Conservation (phyloP, 2,797 vertebrate genomes). For the Alexandromys oeconomus region DNA sequence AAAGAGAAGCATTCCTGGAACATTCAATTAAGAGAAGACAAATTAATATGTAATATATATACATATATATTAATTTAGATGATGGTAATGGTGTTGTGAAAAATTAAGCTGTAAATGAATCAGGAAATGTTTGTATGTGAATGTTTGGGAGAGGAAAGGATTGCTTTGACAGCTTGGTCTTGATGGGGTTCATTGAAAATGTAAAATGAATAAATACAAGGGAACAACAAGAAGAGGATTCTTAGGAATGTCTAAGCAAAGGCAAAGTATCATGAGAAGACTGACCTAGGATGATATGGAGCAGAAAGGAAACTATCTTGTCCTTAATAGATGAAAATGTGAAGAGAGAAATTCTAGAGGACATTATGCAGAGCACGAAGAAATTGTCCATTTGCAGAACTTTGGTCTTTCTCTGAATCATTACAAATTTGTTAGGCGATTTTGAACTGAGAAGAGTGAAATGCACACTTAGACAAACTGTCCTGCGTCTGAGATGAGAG, state of each 20-base stretch:
- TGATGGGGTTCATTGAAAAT: background rate
- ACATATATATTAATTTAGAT: background rate
- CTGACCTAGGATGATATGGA: background rate
- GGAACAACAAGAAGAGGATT: background rate
- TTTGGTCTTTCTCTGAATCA: background rate
- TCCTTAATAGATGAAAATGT: background rate
- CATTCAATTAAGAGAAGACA: background rate
- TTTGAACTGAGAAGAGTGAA: background rate
- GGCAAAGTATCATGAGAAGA: background rate
- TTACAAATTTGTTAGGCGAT: background rate
- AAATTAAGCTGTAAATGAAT: background rate
- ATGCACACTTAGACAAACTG: too few species aligned
- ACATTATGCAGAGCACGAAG: background rate
- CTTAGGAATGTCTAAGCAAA: background rate
- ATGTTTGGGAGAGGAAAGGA: background rate
- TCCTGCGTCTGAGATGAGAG: background rate
- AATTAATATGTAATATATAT: conserved; percentile 6
- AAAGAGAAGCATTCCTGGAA: conserved; percentile 7
- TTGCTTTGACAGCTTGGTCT: background rate
- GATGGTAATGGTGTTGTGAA: background rate
- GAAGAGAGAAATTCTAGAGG: background rate
- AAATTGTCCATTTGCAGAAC: background rate
- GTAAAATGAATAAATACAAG: background rate
- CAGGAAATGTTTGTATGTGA: background rate
- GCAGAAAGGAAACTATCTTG: background rate